Base-by-base conservation (phyloP, 2,888 invertebrate species). In the Platerodrilus igneus region DNA sequence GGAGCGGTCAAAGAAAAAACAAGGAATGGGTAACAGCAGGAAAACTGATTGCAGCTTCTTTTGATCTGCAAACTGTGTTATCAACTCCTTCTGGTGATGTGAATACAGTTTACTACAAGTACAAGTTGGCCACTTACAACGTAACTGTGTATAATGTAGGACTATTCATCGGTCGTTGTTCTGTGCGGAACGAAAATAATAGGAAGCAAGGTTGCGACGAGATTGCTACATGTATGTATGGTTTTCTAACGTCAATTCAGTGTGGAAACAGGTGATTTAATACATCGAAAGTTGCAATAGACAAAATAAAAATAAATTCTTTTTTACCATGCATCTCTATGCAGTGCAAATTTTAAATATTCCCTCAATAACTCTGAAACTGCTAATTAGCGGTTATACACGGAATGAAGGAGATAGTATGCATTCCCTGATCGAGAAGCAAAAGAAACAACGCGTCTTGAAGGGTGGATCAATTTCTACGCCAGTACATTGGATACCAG, bases 131-230 rank as follows among this genome's bases (percentile, higher is more conserved):
- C 10, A 41, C 30, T 16, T 49, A 34, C 22, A 51, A 47, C 33
- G 47, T 45, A 21, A 50, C 43, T 16, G 25, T 49, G 8, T 32
- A 9, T 14, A 20, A 50, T 13, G 15, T 41, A n/a, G 19, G 16
- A 10, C 7, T 17, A 22, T 19, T 37, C 3, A n/a, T 23, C 5
- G 41, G 27, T 3, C 9, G 16, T 22, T 56, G 56, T 30, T 57
- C 37, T 37, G 31, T 55, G 13, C 54, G 54, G 56, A 32, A 54
- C 35, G 55, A 56, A 40, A 39, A 33, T 13, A 32, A 48, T 19
- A 51, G 47, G 17, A 31, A 45, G 14, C 25, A 49, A 19, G 51
- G 53, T 26, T 47, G 47, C 10, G 48, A 39, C 29, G 52, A 56
- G 50, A 53, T 56, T 16, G 53, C 47, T 10, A 47, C 34, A 19